Evolutionary conservation across 1,140 invertebrate species (phyloP).

Genomic region (Agraylea sexmaculata): DNA sequence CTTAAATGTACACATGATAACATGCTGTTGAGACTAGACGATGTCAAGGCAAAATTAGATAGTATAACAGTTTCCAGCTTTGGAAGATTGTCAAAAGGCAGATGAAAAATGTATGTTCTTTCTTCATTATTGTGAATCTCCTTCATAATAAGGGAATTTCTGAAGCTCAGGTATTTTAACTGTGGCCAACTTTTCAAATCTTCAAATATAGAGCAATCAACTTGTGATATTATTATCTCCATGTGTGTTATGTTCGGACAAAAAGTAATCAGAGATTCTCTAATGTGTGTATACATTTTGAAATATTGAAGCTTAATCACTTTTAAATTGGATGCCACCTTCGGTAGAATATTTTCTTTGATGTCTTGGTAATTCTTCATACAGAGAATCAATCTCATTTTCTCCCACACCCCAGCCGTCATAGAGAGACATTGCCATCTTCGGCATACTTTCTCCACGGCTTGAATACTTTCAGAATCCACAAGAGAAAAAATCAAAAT

Average conservation of each 20-base stretch:
- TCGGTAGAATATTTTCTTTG: constrained; percentile 37
- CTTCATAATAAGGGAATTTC: constrained; percentile 34
- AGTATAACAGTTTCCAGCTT: constrained; percentile 35
- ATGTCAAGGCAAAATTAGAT: constrained; percentile 38
- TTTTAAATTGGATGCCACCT: constrained; percentile 37
- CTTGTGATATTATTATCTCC: constrained; percentile 42
- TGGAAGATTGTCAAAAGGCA: constrained; percentile 37
- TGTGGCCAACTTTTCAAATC: constrained; percentile 38
- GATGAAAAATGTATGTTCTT: constrained; percentile 36
- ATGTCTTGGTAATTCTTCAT: constrained; percentile 40
- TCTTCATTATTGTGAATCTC: constrained; percentile 29
- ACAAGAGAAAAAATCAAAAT: constrained; percentile 41
- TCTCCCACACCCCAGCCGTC: constrained; percentile 38
- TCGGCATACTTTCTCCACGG: constrained; percentile 36
- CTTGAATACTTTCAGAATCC: constrained; percentile 37
- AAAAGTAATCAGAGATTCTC: constrained; percentile 35
- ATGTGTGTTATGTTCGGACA: constrained; percentile 40
- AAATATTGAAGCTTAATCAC: constrained; percentile 42
- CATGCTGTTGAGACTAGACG: constrained; percentile 36
- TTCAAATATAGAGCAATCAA: constrained; percentile 39
- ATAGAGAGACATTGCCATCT: constrained; percentile 38
- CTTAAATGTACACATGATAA: constrained; percentile 34
- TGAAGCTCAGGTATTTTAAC: constrained; percentile 38
- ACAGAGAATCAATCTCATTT: constrained; percentile 36
- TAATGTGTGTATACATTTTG: constrained; percentile 39